A percentile compares a stretch with the other conserved stretches of the same genome.
Conservation (phyloP, 2,113 vertebrate species). For the Sphyrna mokarran region DNA sequence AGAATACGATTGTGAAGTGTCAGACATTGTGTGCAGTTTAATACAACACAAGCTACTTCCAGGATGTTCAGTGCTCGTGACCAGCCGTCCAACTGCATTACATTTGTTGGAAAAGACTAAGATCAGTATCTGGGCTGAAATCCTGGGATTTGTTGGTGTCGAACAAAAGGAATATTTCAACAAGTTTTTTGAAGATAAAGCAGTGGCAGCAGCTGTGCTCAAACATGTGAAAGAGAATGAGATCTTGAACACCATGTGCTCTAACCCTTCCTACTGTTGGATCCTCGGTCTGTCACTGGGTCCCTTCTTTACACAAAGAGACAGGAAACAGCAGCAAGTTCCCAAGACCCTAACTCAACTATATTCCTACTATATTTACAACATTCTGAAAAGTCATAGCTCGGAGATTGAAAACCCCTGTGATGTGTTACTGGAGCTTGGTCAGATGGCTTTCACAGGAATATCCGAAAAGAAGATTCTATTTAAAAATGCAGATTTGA, state of each 20-base stretch:
- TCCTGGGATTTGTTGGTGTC: not conserved
- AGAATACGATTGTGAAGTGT: not conserved
- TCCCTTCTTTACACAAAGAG: not conserved
- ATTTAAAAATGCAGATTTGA: slow-evolving; percentile 44
- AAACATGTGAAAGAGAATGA: slow-evolving; percentile 52
- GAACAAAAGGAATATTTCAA: not conserved
- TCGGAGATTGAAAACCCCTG: slow-evolving; percentile 37
- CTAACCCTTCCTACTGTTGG: slow-evolving; percentile 61
- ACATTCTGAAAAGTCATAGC: slow-evolving; percentile 45
- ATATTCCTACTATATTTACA: slow-evolving; percentile 45
- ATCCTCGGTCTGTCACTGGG: slow-evolving; percentile 51
- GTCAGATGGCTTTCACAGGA: slow-evolving; percentile 45
- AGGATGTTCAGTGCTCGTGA: slow-evolving; percentile 1
- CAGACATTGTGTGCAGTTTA: slow-evolving; percentile 14
- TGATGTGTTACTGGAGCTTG: slow-evolving; percentile 44
- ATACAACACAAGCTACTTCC: not conserved
- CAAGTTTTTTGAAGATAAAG: not conserved
- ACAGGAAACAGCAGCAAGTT: not conserved
- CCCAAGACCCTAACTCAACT: slow-evolving; percentile 60
- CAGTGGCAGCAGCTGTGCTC: slow-evolving; percentile 40
- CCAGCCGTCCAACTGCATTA: not conserved
- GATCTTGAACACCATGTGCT: slow-evolving; percentile 52
- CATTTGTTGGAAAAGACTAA: not conserved
- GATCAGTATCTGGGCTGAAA: not conserved
- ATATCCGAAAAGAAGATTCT: slow-evolving; percentile 23